phyloP scores from a whole-genome alignment of 2,113 vertebrate species.

The Equus przewalskii region DNA sequence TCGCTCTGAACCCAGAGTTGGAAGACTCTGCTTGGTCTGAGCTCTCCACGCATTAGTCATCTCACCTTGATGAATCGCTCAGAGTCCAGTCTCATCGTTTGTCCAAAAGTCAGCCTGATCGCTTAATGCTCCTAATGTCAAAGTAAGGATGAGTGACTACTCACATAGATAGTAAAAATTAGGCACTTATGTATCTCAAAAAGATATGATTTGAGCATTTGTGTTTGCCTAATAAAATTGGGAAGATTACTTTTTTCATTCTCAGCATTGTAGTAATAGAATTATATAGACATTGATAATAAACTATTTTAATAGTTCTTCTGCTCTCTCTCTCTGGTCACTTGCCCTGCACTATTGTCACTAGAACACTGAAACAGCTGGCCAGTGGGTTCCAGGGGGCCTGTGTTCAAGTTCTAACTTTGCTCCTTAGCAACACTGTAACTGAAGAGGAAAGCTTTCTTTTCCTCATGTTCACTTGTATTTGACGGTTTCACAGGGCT shows the following conservation, averaged over 20 bases:
- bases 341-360: background rate
- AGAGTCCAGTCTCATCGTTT: background rate
- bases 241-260: background rate
- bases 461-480: background rate
- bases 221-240: background rate
- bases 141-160: background rate
- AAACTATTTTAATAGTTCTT: background rate
- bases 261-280: background rate
- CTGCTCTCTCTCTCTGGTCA: background rate
- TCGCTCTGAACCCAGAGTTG: background rate
- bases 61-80: background rate
- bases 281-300: background rate
- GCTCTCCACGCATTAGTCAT: fast-evolving
- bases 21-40: background rate
- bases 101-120: background rate
- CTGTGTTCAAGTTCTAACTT: background rate
- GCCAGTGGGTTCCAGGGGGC: background rate
- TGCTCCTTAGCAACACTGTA: background rate
- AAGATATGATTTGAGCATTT: background rate
- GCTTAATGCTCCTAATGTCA: background rate
- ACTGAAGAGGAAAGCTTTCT: background rate
- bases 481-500: background rate
- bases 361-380: background rate
- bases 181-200: background rate
- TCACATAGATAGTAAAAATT: background rate